Evolutionary conservation across 2,888 invertebrate species (phyloP).

Genomic region (Platynereis dumerilii): DNA sequence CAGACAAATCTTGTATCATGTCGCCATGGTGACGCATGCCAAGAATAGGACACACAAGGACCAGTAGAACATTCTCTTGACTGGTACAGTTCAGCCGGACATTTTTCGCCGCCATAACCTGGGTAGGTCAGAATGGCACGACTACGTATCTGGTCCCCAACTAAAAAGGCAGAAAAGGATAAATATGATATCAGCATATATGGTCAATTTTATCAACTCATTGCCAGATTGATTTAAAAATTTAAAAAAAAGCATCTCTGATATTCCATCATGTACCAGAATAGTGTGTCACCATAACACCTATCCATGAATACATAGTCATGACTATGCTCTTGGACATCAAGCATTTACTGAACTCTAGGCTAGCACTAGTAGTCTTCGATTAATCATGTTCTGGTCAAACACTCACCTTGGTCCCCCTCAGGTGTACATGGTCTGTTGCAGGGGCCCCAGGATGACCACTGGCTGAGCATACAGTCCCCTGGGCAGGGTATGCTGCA

Average conservation of each 20-base stretch:
- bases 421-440: conserved; percentile 50
- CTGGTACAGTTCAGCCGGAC: conserved; percentile 49
- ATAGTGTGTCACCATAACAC: no score
- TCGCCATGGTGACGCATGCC: conserved; percentile 59
- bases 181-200: no score
- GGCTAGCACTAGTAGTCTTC: no score
- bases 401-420: conserved; percentile 37
- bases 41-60: conserved; percentile 64
- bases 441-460: conserved; percentile 74
- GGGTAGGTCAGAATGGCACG: conserved; percentile 50
- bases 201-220: no score
- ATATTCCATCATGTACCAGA: no score
- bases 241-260: no score
- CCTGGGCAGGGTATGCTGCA: conserved; percentile 70
- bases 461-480: conserved; percentile 71
- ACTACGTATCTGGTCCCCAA: conserved; percentile 51
- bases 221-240: no score
- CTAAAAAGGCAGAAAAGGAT: conserved; percentile 6
- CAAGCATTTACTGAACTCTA: no score
- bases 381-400: no score
- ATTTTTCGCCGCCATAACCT: conserved; percentile 37
- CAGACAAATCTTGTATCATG: conserved; percentile 55
- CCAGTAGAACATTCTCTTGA: conserved; percentile 53
- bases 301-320: no score
- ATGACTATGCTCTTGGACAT: no score